Percentiles rank a stretch among this genome's conserved stretches.
Evolutionary conservation across 2,113 vertebrate species (phyloP).

Genomic region (Oceanites oceanicus): DNA sequence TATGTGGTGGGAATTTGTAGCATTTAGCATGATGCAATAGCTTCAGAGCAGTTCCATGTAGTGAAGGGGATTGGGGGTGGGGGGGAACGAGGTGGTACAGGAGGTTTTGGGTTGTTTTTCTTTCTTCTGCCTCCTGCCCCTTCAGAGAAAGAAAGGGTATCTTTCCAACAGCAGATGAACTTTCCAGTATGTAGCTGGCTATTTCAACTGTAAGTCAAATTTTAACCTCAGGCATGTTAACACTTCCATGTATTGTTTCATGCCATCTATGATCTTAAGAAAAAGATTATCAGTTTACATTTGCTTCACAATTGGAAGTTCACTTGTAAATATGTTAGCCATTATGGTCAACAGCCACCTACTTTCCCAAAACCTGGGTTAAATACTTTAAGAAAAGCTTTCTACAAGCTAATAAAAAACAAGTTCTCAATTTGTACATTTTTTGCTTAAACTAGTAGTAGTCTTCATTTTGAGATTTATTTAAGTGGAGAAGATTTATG

Average conservation of each 20-base stretch:
- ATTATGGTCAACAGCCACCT: background rate
- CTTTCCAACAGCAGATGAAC: background rate
- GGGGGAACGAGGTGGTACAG: too few species aligned
- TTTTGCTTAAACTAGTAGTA: background rate
- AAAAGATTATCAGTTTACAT: slow-evolving; percentile 38
- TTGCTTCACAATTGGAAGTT: slow-evolving; percentile 44
- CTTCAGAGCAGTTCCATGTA: background rate
- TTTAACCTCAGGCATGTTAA: background rate
- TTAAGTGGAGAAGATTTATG: background rate
- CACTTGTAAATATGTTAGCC: background rate
- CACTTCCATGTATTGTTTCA: background rate
- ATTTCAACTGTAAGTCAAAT: background rate
- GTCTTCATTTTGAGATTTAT: background rate
- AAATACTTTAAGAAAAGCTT: background rate
- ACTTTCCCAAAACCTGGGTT: background rate
- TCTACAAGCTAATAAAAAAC: background rate
- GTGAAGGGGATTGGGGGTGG: background rate
- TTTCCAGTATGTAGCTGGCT: background rate
- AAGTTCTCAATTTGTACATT: background rate
- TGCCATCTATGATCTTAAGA: background rate
- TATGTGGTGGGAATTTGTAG: background rate
- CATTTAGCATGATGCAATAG: background rate
- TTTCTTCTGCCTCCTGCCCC: background rate
- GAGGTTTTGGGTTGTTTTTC: background rate
- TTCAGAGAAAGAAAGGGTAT: background rate